Percentiles rank a stretch among this genome's conserved stretches.
Conservation (phyloP, 2,113 vertebrate genomes). For the Pseudonaja textilis region DNA sequence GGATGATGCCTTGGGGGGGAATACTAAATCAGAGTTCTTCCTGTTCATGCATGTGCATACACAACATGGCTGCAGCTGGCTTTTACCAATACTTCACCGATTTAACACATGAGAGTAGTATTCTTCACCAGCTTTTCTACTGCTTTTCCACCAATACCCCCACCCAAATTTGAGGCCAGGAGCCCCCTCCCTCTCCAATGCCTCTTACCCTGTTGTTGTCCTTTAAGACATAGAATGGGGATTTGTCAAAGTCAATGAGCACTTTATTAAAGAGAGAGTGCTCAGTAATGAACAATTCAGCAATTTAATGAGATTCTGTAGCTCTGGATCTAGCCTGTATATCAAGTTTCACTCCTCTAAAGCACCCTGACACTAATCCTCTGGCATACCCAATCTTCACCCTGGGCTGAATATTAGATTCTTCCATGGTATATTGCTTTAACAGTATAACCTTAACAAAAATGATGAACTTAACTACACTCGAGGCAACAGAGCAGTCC, state of each 20-base stretch:
- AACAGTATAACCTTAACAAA: constrained; percentile 82
- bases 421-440: constrained; percentile 81
- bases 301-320: constrained; percentile 86
- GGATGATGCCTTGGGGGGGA: constrained; percentile 38
- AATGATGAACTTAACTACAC: constrained; percentile 82
- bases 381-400: constrained; percentile 81
- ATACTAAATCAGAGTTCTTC: not conserved
- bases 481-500: constrained; percentile 76
- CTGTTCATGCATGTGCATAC: fast-evolving
- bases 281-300: constrained; percentile 84
- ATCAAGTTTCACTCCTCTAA: constrained; percentile 85
- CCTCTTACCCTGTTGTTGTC: constrained; percentile 71
- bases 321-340: constrained; percentile 82
- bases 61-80: not conserved
- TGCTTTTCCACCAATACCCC: constrained; percentile 44
- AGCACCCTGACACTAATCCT: constrained; percentile 85
- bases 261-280: constrained; percentile 83
- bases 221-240: constrained; percentile 73
- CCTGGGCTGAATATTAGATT: constrained; percentile 84
- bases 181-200: constrained; percentile 67
- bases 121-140: constrained; percentile 58
- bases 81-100: constrained; percentile 27
- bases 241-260: constrained; percentile 87
- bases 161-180: constrained; percentile 61
- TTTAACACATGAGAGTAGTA: constrained; percentile 32